Percentiles rank a stretch among this genome's conserved stretches.
phyloP scores from a whole-genome alignment of 2,888 invertebrate species.

The Tineola bisselliella region DNA sequence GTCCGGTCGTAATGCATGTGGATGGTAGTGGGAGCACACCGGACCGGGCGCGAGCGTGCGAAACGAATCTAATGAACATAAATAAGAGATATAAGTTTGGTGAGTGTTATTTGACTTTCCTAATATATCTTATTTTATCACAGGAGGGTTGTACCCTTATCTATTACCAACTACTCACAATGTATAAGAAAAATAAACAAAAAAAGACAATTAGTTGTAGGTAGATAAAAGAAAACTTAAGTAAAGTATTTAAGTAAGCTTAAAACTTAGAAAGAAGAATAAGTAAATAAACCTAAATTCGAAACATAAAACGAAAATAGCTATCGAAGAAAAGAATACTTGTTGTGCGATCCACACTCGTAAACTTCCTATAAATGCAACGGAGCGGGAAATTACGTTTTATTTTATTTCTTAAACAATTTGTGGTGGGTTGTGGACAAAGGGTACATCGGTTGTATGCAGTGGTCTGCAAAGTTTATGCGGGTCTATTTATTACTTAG shows the following conservation, averaged over 20 bases:
- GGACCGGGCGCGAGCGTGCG: conserved; percentile 22
- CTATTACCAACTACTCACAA: not conserved
- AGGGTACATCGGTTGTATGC: conserved; percentile 57
- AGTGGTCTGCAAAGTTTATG: conserved; percentile 66
- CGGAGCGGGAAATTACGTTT: conserved; percentile 54
- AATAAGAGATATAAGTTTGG: conserved; percentile 45
- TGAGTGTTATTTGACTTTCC: conserved; percentile 15
- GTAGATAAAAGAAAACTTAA: not conserved
- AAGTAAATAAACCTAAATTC: not conserved
- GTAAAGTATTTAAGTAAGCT: conserved; percentile 3
- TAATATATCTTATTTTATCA: conserved; percentile 31
- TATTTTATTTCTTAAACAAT: conserved; percentile 67
- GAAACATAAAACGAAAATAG: not conserved
- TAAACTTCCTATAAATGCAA: conserved; percentile 59
- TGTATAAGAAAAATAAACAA: not conserved
- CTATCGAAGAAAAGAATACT: conserved; percentile 8
- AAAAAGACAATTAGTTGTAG: too few species aligned
- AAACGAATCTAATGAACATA: conserved; percentile 53
- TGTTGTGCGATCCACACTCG: conserved; percentile 31
- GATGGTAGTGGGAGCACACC: conserved; percentile 28
- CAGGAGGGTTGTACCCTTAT: conserved; percentile 17
- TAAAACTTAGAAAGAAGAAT: not conserved
- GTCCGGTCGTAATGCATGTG: conserved; percentile 40
- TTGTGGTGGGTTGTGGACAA: conserved; percentile 59
- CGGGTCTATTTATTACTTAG: conserved; percentile 62